These are phyloP conservation scores for Orchesella flavescens DNA, from an alignment of 2,888 invertebrate genomes.

Conservation along the genomic window DNA sequence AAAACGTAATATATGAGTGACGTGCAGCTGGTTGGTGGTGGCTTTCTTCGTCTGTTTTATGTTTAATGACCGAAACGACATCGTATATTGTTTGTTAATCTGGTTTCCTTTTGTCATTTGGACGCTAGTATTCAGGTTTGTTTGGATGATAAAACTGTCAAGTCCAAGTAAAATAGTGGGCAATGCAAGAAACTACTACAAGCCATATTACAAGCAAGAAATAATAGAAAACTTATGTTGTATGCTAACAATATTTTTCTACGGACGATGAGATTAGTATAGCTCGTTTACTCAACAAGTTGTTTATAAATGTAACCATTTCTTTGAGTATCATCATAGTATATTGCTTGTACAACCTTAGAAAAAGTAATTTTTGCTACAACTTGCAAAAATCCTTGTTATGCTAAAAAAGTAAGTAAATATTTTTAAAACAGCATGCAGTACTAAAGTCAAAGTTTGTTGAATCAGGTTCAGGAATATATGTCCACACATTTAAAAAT, in stretches of 20 bases:
- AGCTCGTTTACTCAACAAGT: conserved; percentile 30
- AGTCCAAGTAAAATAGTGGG: conserved; percentile 11
- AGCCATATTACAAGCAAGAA: conserved; percentile 5
- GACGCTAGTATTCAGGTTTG: conserved; percentile 42
- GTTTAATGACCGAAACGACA: conserved; percentile 43
- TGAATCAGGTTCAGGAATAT: too few species aligned
- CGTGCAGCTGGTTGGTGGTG: conserved; percentile 22
- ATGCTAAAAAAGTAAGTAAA: too few species aligned
- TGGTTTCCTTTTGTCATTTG: conserved; percentile 49
- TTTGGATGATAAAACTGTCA: conserved; percentile 51
- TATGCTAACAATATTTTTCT: too few species aligned
- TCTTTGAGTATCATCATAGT: conserved; percentile 2
- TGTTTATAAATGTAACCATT: conserved; percentile 7
- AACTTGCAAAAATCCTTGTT: too few species aligned
- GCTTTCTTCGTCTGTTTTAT: conserved; percentile 11
- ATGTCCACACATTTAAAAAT: too few species aligned
- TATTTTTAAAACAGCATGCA: too few species aligned
- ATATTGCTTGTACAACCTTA: not conserved
- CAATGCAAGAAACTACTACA: conserved; percentile 37
- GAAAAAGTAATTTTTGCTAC: not conserved
- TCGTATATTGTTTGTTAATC: conserved; percentile 33
- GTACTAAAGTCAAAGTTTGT: too few species aligned
- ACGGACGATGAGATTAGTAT: too few species aligned
- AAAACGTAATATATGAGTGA: not conserved
- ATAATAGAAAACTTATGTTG: not conserved